Evolutionary conservation across 2,888 invertebrate species (phyloP).

Genomic region (Callinectes sapidus): DNA sequence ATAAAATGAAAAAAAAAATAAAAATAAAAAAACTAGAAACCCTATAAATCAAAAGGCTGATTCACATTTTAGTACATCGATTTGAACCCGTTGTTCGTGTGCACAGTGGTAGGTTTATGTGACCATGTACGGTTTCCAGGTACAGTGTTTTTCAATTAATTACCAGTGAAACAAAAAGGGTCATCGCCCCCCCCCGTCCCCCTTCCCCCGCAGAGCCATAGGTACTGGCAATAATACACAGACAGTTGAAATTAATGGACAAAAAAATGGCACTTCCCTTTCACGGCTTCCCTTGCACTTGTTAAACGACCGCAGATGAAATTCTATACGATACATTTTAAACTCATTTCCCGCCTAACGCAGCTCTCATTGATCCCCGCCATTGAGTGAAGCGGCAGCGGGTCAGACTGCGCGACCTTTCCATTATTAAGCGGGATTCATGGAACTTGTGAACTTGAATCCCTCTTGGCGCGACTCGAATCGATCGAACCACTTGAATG

Average conservation of each 20-base stretch:
- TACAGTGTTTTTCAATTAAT: not conserved
- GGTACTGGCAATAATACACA: not conserved
- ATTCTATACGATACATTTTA: not conserved
- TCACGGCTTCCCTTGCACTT: not conserved
- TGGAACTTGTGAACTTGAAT: not conserved
- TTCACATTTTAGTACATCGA: not conserved
- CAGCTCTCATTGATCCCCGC: not conserved
- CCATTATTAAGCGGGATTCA: not conserved
- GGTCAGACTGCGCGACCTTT: not conserved
- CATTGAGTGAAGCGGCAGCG: not conserved
- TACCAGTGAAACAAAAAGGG: no score
- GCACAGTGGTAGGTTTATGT: not conserved
- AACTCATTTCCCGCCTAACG: not conserved
- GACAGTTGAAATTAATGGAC: slow-evolving; percentile 1
- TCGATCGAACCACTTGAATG: not conserved
- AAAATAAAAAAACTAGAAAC: not conserved
- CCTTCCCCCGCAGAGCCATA: no score
- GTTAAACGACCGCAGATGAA: not conserved
- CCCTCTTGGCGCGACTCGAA: not conserved
- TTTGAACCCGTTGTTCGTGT: not conserved
- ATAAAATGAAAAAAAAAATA: no score
- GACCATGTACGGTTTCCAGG: not conserved
- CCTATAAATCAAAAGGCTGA: not conserved
- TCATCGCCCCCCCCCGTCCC: not conserved
- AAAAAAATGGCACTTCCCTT: not conserved